Conservation (phyloP, 2,888 invertebrate species). For the Nomada lathburiana region DNA sequence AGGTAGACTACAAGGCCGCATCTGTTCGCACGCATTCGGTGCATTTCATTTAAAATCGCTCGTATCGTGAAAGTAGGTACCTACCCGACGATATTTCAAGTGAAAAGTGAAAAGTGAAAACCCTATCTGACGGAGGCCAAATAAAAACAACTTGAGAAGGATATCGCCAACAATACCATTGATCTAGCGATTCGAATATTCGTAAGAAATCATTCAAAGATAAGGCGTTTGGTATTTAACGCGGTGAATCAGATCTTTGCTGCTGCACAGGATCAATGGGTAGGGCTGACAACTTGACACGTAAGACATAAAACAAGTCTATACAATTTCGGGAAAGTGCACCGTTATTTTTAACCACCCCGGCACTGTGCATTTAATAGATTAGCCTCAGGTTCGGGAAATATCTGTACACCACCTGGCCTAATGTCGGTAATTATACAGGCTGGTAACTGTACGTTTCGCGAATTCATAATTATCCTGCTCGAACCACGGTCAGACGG, state of each 20-base stretch:
- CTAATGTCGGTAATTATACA: constrained; percentile 34
- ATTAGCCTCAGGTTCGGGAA: constrained; percentile 1
- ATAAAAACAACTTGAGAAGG: no score
- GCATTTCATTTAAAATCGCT: neutral
- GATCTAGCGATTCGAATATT: no score
- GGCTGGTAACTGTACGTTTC: constrained; percentile 54
- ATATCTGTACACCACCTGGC: constrained; percentile 12
- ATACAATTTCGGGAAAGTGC: neutral
- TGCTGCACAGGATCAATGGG: no score
- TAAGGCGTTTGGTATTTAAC: no score
- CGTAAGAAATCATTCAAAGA: no score
- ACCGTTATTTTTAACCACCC: constrained; percentile 45
- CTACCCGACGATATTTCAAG: no score
- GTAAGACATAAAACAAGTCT: no score
- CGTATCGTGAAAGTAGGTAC: neutral
- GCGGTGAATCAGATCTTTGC: no score
- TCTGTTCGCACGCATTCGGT: constrained; percentile 12
- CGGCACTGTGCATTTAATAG: neutral
- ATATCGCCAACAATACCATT: no score
- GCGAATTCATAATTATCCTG: constrained; percentile 64
- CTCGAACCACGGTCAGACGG: constrained; percentile 48
- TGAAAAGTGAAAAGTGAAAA: no score
- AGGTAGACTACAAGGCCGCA: constrained; percentile 46
- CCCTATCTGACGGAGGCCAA: no score
- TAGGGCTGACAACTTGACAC: no score